Evolutionary conservation across 2,113 vertebrate genomes (phyloP), one percentile per base, ranked within the genome.

Genomic region (Emydura subglobosa): DNA sequence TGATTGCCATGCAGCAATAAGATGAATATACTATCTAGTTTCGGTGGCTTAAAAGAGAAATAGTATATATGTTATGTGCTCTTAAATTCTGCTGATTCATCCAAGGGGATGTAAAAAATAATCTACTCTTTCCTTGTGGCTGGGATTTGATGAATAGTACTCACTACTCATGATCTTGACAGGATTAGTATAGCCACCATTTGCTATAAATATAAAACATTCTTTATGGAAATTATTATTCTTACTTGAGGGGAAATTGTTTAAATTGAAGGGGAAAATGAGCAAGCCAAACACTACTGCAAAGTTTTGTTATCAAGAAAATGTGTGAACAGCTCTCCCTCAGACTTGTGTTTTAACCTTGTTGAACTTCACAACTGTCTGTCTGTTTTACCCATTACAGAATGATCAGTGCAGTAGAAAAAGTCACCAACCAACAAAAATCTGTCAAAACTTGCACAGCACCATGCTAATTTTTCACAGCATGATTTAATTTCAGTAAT

Each of bases 391-490:
- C 85, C 79, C 83, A 59, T 44, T 90, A 93, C 17, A 34, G 7
- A 9, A 82, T 65, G 61, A 92, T 4, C 91, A 94, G 85, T 87
- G 90, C 49, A 89, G 83, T 5, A 85, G 10, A 50, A 95, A 85
- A 93, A 82, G 5, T 87, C 47, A 50, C 55, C 31, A 82, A 55
- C 72, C 39, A 76, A 10, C 1, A 29, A 24, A 86, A 61, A 27
- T 87, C 88, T 90, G 65, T 22, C 25, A 68, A 91, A 74, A 17
- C 12, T 95, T 84, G 44, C 3, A 5, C 39, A 94, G 81, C 94
- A 82, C 29, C 87, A 86, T 61, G 80, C 22, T 72, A 79, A 87
- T 72, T 31, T 85, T 92, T 94, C 76, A 95, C 42, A 84, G 1
- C 17, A 72, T 50, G 39, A 82, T 92, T 92, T 51, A 85, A 68